phyloP scores from a whole-genome alignment of 1,140 invertebrate genomes.

The Steinernema feltiae region DNA sequence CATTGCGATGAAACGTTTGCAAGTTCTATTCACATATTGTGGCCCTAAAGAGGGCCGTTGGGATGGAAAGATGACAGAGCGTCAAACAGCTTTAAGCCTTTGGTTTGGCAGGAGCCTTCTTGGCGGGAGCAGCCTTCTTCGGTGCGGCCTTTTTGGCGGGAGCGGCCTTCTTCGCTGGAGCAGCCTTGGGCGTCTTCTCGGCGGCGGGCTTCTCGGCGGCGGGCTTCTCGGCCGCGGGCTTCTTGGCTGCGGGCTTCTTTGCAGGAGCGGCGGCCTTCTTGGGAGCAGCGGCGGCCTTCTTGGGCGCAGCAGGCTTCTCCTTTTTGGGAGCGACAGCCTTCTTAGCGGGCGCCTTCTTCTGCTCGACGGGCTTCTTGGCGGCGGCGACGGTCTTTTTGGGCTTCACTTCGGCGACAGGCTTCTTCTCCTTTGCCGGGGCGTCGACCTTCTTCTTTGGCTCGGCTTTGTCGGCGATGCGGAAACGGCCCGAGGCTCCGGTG shows the following conservation, averaged over 20 bases:
- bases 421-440: constrained; percentile 26
- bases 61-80: neutral
- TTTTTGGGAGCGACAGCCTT: too few species aligned
- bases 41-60: constrained; percentile 14
- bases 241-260: constrained; percentile 17
- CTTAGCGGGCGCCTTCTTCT: too few species aligned
- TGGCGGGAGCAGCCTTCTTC: too few species aligned
- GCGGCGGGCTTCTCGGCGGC: constrained; percentile 43
- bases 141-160: constrained; percentile 1
- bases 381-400: too few species aligned
- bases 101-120: constrained; percentile 5
- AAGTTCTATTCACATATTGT: neutral
- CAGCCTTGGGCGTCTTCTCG: constrained; percentile 17
- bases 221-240: constrained; percentile 15
- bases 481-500: constrained; percentile 58
- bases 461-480: constrained; percentile 51
- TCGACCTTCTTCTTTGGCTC: constrained; percentile 29
- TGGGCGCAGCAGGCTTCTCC: too few species aligned
- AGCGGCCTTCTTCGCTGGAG: constrained; percentile 22
- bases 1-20: neutral
- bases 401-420: constrained; percentile 34
- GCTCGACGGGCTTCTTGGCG: too few species aligned
- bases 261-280: too few species aligned
- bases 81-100: constrained; percentile 24
- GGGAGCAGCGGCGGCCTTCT: too few species aligned